These are phyloP conservation scores for Barypeithes pellucidus DNA, from an alignment of 2,888 invertebrate species.

Conservation along the genomic window DNA sequence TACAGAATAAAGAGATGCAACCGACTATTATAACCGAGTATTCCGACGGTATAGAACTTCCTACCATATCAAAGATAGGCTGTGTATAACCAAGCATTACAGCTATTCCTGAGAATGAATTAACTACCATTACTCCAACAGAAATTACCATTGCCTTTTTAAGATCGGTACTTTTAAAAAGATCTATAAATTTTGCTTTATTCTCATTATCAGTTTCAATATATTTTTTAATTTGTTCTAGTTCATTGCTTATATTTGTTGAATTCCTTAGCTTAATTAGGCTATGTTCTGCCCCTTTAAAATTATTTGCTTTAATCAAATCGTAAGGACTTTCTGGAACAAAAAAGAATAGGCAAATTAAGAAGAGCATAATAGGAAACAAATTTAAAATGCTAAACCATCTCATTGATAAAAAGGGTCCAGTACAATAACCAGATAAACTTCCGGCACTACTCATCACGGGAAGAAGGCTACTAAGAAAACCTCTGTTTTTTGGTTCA, in stretches of 20 bases:
- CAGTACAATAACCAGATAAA: constrained; percentile 70
- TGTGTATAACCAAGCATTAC: constrained; percentile 55
- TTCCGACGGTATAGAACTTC: constrained; percentile 74
- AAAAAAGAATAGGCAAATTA: not conserved
- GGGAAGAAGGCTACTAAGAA: constrained; percentile 72
- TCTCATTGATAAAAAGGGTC: constrained; percentile 3
- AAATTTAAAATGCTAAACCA: constrained; percentile 3
- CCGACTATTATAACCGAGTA: constrained; percentile 85
- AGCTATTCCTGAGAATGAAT: constrained; percentile 52
- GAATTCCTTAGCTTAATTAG: constrained; percentile 37
- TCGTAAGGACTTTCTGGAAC: constrained; percentile 24
- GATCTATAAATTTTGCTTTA: constrained; percentile 44
- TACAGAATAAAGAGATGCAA: constrained; percentile 82
- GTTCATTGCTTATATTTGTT: constrained; percentile 20
- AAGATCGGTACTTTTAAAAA: constrained; percentile 52
- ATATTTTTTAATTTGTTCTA: constrained; percentile 27
- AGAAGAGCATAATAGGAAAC: not conserved
- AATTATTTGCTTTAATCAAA: constrained; percentile 34
- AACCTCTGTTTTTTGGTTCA: constrained; percentile 83
- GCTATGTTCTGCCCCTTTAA: constrained; percentile 32
- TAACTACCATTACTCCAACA: constrained; percentile 51
- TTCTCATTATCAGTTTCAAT: constrained; percentile 18
- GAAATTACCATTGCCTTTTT: constrained; percentile 52
- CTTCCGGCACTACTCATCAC: constrained; percentile 73
- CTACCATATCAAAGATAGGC: constrained; percentile 71